Base-by-base conservation (phyloP, 2,113 vertebrate species). In the Jaculus jaculus region DNA sequence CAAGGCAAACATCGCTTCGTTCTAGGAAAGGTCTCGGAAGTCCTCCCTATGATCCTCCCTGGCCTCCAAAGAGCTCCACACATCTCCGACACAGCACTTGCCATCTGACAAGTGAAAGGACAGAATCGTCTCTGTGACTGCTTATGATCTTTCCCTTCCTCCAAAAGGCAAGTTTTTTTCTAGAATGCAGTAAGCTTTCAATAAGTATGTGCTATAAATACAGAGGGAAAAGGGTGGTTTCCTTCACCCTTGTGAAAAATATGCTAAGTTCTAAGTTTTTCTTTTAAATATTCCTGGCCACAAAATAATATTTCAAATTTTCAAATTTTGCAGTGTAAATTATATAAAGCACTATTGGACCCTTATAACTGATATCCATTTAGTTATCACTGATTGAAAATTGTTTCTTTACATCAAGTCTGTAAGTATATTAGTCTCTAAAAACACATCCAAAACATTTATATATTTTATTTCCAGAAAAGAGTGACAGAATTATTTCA, bases 381-480 rank as follows among this genome's bases (percentile, higher is more conserved):
- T 96, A 97, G 68, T 81, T 95, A 82, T 89, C 1, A 0, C 63
- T 82, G 87, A 97, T 74, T 97, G 0, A 0, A 97, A 79, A 94
- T 71, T 66, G 30, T 94, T 97, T 93, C 95, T 95, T 86, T 97
- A 51, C 63, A 96, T 80, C 74, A 94, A 95, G 96, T 96, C 95
- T 96, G 58, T 60, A 97, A 84, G 78, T 92, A 97, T 26, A 93
- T 93, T 96, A 95, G 92, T 95, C 94, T 42, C 11, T 69, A 96
- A 90, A 95, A 97, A 98, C 74, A 95, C 54, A 97, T 97, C 96
- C 96, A 97, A 98, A 95, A 97, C 79, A 96, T 96, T 97, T 97
- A 96, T 86, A 94, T 91, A 63, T 96, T 97, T 95, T 72, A 94
- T 94, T 96, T 98, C 97, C 96, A 97, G 94, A 90, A 97, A 96